A percentile compares a stretch with the other conserved stretches of the same genome.
Evolutionary conservation across 2,113 vertebrate species (phyloP).

Genomic region (Erythrolamprus reginae): DNA sequence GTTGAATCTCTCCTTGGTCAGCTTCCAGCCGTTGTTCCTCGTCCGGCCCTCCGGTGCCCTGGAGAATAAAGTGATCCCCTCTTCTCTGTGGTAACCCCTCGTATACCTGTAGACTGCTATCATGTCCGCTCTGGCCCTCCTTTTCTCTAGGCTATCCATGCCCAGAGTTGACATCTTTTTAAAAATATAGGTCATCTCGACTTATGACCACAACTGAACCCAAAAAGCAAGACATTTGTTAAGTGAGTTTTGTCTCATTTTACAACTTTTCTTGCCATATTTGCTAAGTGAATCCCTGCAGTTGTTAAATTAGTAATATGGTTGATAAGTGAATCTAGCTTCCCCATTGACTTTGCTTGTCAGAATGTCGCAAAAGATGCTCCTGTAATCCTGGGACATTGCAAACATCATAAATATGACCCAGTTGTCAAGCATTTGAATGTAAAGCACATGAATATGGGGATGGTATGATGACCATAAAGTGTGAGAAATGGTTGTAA

Average conservation of each 20-base stretch:
- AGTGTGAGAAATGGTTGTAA: background rate
- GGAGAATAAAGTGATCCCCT: too few relatives aligned
- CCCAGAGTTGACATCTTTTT: background rate
- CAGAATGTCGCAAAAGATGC: background rate
- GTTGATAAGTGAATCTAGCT: background rate
- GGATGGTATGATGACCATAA: background rate
- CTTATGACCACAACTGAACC: background rate
- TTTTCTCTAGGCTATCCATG: too few relatives aligned
- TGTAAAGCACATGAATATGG: background rate
- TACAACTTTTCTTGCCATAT: background rate
- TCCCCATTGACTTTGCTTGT: too few relatives aligned
- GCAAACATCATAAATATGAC: background rate
- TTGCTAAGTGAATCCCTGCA: background rate
- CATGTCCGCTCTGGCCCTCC: too few relatives aligned
- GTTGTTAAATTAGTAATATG: background rate
- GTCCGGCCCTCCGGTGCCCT: too few relatives aligned
- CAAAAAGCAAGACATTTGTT: background rate
- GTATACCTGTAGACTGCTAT: too few relatives aligned
- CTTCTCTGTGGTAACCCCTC: too few relatives aligned
- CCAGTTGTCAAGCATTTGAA: background rate
- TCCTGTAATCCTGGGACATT: background rate
- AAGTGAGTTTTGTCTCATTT: background rate
- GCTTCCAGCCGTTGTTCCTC: too few relatives aligned
- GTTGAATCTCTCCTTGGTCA: too few relatives aligned
- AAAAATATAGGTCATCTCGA: background rate